These are phyloP conservation scores for Arctia plantaginis DNA, from an alignment of 2,888 invertebrate genomes.

Conservation along the genomic window DNA sequence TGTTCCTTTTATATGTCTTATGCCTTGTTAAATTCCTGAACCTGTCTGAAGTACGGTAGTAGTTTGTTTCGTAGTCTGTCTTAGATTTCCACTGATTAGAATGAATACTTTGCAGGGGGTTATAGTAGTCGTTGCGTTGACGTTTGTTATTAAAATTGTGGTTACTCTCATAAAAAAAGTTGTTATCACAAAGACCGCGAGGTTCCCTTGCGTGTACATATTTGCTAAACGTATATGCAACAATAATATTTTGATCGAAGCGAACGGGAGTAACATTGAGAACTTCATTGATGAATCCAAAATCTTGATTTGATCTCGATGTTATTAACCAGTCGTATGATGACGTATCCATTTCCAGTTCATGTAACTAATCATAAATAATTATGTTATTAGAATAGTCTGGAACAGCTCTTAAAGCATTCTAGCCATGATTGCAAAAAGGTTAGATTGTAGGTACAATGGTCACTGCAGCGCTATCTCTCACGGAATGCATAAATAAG, in stretches of 20 bases:
- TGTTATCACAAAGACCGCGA: slow-evolving; percentile 63
- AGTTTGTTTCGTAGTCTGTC: slow-evolving; percentile 65
- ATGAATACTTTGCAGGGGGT: slow-evolving; percentile 12
- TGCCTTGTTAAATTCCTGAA: slow-evolving; percentile 68
- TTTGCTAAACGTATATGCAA: slow-evolving; percentile 59
- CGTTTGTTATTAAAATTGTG: slow-evolving; percentile 16
- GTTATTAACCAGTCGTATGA: slow-evolving; percentile 76
- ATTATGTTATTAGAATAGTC: not conserved
- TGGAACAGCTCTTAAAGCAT: not conserved
- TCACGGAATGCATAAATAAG: too few relatives aligned
- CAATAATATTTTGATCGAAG: slow-evolving; percentile 76
- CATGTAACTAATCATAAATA: slow-evolving; percentile 65
- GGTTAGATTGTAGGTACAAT: too few relatives aligned
- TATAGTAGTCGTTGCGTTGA: slow-evolving; percentile 7
- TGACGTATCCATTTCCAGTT: slow-evolving; percentile 67
- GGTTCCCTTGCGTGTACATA: slow-evolving; percentile 18
- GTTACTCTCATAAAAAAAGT: slow-evolving; percentile 64
- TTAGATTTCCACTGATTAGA: slow-evolving; percentile 34
- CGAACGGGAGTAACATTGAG: slow-evolving; percentile 71
- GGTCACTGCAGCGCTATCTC: too few relatives aligned
- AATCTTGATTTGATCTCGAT: slow-evolving; percentile 64
- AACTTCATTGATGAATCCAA: slow-evolving; percentile 64
- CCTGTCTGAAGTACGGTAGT: slow-evolving; percentile 67
- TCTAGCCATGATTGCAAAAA: not conserved
- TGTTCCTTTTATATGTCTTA: slow-evolving; percentile 59